Base-by-base conservation (phyloP, 2,113 vertebrate species). In the Malurus alboscapulatus region DNA sequence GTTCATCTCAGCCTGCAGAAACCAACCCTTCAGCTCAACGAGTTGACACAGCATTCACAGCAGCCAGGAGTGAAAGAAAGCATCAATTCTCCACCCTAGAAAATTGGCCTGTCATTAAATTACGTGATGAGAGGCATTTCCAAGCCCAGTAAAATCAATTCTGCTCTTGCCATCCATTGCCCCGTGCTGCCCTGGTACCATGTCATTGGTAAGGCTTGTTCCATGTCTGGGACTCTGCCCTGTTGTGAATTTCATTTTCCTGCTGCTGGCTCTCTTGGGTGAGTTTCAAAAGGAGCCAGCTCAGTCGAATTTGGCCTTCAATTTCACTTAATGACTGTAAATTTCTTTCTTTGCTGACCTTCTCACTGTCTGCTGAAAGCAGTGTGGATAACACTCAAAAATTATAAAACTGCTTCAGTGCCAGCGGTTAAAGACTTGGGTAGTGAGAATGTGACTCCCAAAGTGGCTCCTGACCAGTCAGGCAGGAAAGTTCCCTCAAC, bases 241-340 rank as follows among this genome's bases (percentile, higher is more conserved):
- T 3, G 0, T 32, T 58, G 12, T 59, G 45, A 48, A 18, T 48
- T 83, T 76, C 21, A 5, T 69, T 66, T 40, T 68, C 3, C 45
- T 55, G 1, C 36, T 44, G 8, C 19, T 68, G 17, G 27, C 24
- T 29, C 45, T 74, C 12, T 14, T 40, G 17, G 18, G 3, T 40
- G 14, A 45, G 12, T 44, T 78, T 84, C 48, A 51, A 38, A 87
- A 59, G 12, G 12, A 87, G 12, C 1, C 5, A 3, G 16, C 10
- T 65, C 24, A 8, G 38, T 17, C 0, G 0, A 53, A 14, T 48
- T 29, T 55, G 22, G 15, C 22, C 48, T 80, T 80, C 17, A 51
- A 3, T 76, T 75, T 63, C 3, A 5, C 3, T 54, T 27, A 51
- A 29, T 1, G 57, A 5, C 7, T 38, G 12, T 47, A 51, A 47